Percentiles rank a stretch among this genome's conserved stretches.
Conservation (phyloP, 1,140 invertebrate genomes). For the Ladona fulva region DNA sequence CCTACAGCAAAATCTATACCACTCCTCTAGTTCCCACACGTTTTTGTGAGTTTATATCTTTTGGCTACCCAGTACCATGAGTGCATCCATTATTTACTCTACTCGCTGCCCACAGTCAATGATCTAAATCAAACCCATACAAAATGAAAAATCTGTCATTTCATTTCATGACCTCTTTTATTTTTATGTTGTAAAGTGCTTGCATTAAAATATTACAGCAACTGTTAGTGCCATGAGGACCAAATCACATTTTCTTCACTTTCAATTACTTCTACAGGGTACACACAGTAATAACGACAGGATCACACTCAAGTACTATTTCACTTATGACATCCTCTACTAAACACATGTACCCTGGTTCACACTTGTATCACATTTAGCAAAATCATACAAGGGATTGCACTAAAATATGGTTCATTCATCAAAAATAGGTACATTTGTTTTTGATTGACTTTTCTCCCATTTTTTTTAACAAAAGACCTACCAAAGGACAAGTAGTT, state of each 20-base stretch:
- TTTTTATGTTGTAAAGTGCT: neutral
- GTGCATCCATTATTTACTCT: no score
- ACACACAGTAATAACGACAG: neutral
- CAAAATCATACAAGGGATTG: conserved; percentile 1
- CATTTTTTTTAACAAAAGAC: neutral
- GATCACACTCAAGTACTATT: neutral
- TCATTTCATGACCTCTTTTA: neutral
- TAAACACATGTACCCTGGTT: neutral
- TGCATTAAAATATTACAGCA: neutral
- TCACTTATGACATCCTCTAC: neutral
- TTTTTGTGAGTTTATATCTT: no score
- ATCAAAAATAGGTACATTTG: neutral
- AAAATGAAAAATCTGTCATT: neutral
- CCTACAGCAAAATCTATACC: no score
- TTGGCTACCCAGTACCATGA: no score
- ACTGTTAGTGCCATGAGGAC: neutral
- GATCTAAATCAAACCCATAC: no score
- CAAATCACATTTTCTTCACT: neutral
- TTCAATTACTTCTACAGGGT: neutral
- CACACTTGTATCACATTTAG: neutral
- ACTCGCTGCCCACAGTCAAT: no score
- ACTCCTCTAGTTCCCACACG: no score
- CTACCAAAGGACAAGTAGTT: neutral
- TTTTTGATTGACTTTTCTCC: neutral
- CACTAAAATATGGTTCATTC: conserved; percentile 8